Evolutionary conservation across 2,888 invertebrate genomes (phyloP).

Genomic region (Pinctada fucata): DNA sequence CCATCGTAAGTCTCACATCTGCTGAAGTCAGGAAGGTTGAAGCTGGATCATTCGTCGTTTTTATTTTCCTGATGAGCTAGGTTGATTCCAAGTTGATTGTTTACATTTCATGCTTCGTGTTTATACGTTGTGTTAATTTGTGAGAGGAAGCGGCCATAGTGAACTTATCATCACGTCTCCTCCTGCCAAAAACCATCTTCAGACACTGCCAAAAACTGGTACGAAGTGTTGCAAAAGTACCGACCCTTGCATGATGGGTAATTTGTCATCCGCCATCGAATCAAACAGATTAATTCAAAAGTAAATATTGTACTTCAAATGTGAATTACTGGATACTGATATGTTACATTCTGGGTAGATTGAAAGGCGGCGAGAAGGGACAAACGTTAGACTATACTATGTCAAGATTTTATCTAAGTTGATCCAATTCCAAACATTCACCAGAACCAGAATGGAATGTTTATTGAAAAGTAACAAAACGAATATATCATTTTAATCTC

Average conservation of each 20-base stretch:
- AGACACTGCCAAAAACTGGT: constrained; percentile 27
- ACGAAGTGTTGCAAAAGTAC: constrained; percentile 30
- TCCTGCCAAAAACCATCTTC: constrained; percentile 38
- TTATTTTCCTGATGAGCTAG: constrained; percentile 33
- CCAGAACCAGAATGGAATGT: too few relatives aligned
- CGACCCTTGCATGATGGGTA: constrained; percentile 34
- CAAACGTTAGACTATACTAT: too few relatives aligned
- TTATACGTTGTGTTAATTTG: constrained; percentile 65
- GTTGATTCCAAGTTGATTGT: constrained; percentile 47
- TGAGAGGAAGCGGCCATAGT: constrained; percentile 46
- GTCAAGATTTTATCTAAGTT: too few relatives aligned
- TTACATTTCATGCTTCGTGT: constrained; percentile 57
- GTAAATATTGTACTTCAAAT: constrained; percentile 30
- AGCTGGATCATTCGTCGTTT: constrained; percentile 34
- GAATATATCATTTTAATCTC: too few relatives aligned
- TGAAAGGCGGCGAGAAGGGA: background rate
- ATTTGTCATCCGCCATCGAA: constrained; percentile 43
- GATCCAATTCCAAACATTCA: too few relatives aligned
- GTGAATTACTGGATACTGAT: background rate
- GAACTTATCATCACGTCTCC: constrained; percentile 35
- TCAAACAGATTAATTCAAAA: constrained; percentile 33
- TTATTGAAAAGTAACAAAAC: too few relatives aligned
- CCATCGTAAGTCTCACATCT: constrained; percentile 34
- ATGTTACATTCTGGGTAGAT: background rate
- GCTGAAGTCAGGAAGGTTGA: constrained; percentile 28